A percentile compares a stretch with the other conserved stretches of the same genome.
phyloP scores from a whole-genome alignment of 2,888 invertebrate genomes.

The Embidobia sp. region DNA sequence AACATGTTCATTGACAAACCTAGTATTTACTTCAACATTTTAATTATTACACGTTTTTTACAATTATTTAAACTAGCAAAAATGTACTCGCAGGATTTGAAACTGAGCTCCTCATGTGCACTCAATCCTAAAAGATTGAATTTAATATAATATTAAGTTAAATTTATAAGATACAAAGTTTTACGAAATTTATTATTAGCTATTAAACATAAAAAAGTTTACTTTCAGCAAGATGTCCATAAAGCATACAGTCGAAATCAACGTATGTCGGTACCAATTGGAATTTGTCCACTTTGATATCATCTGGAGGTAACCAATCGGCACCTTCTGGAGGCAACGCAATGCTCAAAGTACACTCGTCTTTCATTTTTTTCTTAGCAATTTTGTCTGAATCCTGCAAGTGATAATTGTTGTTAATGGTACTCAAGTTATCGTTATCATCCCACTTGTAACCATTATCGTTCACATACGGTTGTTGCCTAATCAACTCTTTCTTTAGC shows the following conservation, averaged over 20 bases:
- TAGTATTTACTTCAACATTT: too few relatives aligned
- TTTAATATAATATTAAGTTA: too few relatives aligned
- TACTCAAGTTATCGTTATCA: neutral
- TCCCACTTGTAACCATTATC: neutral
- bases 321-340: constrained; percentile 70
- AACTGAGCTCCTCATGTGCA: too few relatives aligned
- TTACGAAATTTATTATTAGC: too few relatives aligned
- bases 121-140: too few relatives aligned
- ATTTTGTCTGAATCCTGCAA: neutral
- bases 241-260: constrained; percentile 82
- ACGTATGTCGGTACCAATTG: constrained; percentile 85
- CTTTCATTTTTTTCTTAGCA: neutral
- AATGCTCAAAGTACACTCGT: constrained; percentile 12
- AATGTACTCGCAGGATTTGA: too few relatives aligned
- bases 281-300: constrained; percentile 83
- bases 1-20: too few relatives aligned
- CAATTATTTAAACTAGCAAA: too few relatives aligned
- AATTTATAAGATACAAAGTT: too few relatives aligned
- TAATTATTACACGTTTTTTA: too few relatives aligned
- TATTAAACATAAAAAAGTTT: too few relatives aligned
- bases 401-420: neutral
- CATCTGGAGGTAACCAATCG: constrained; percentile 85
- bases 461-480: neutral
- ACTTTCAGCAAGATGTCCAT: constrained; percentile 78
- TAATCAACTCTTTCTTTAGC: constrained; percentile 70